Evolutionary conservation across 2,113 vertebrate species (phyloP).

Genomic region (Bambusicola thoracicus): DNA sequence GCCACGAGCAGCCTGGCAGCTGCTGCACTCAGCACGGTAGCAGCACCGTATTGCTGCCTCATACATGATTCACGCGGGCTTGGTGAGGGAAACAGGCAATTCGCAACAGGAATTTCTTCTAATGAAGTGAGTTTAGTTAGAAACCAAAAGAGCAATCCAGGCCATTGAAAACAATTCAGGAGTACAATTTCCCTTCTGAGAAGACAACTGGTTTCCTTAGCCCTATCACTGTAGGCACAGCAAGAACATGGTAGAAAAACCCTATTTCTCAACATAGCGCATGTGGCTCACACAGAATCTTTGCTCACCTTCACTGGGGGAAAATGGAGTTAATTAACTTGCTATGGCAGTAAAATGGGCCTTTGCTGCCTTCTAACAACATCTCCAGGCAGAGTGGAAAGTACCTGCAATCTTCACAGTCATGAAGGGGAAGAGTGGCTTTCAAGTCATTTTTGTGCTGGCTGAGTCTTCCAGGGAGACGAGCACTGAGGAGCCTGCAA

Average conservation of each 20-base stretch:
- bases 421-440: neutral
- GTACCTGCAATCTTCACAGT: constrained; percentile 38
- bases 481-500: accelerated
- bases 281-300: constrained; percentile 12
- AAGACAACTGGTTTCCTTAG: constrained; percentile 26
- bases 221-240: constrained; percentile 6
- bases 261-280: neutral
- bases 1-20: constrained; percentile 27
- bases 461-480: neutral
- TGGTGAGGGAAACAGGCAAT: neutral
- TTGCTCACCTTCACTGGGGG: neutral
- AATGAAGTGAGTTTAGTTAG: neutral
- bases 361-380: constrained; percentile 41
- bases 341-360: neutral
- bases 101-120: neutral
- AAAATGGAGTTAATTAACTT: constrained; percentile 31
- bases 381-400: constrained; percentile 54
- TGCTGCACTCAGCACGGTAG: constrained; percentile 29
- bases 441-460: neutral
- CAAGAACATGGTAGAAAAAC: constrained; percentile 19
- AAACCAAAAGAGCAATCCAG: constrained; percentile 51
- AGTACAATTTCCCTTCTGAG: neutral
- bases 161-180: constrained; percentile 47
- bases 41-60: neutral
- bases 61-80: constrained; percentile 41